Evolutionary conservation across 2,113 vertebrate species (phyloP), one percentile per base, ranked within the genome.

Genomic region (Cyprinodon variegatus): DNA sequence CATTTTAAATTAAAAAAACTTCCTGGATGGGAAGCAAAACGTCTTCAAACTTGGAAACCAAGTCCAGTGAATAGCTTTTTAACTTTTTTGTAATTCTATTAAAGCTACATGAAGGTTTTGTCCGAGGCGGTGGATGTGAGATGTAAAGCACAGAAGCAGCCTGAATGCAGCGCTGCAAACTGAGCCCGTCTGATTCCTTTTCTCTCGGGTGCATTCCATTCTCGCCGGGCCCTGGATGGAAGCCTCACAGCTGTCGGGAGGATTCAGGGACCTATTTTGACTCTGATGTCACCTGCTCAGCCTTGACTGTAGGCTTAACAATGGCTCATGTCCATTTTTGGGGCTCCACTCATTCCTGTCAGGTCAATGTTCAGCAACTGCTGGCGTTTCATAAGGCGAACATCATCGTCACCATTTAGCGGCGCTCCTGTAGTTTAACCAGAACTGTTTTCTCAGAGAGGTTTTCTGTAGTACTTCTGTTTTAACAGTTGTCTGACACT

Each of bases 251-350:
- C 91, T 92, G 91, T 89, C 10, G 50, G 11, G 62, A 62, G 78
- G 85, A 87, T 86, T 87, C 71, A 82, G 78, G 68, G 60, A 29
- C 83, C 36, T 73, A 72, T 89, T 89, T 83, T 83, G 71, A 74
- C 82, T 68, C 69, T 88, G 88, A 88, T 89, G 86, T 88, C 89
- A 87, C 74, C 14, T 17, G 5, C 66, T 66, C 70, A 82, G 11
- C 83, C 87, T 83, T 74, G 79, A 77, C 86, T 78, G 76, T 48
- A 62, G 76, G 78, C 76, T 82, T 77, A 90, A 90, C 84, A 90
- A 89, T 89, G 81, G 76, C 70, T 50, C 14, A 66, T 53, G 75
- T 87, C 88, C 83, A 81, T 91, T 85, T 90, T 79, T 81, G 83
- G 78, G 57, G 10, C 72, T 77, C 72, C 46, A 66, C 45, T 74